Conservation (phyloP, 2,797 vertebrate genomes). For the Podarcis siculus region DNA sequence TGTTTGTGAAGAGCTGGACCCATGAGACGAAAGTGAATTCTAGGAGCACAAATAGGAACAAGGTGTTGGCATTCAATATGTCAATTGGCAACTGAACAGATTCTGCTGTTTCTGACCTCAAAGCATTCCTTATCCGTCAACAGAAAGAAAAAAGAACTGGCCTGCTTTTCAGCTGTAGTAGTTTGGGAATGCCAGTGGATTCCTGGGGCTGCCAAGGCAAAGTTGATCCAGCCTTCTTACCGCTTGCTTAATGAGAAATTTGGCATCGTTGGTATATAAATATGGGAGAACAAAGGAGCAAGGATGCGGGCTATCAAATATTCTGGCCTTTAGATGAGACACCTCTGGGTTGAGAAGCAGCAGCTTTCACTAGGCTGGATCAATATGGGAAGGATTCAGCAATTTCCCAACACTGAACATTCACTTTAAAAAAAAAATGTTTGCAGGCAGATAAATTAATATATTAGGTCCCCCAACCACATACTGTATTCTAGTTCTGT, state of each 20-base stretch:
- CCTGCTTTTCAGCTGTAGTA: conserved; percentile 28
- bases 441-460: background rate
- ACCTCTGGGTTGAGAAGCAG: background rate
- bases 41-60: conserved; percentile 57
- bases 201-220: background rate
- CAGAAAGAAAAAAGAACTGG: conserved; percentile 28
- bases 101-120: conserved; percentile 17
- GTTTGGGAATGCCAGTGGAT: conserved; percentile 38
- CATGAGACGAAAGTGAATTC: conserved; percentile 12
- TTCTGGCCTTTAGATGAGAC: background rate
- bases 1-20: conserved; percentile 28
- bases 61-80: conserved; percentile 27
- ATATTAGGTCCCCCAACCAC: background rate
- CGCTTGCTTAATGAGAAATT: background rate
- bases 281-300: conserved; percentile 29
- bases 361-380: background rate
- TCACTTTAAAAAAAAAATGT: background rate
- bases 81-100: conserved; percentile 2
- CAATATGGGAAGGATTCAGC: background rate
- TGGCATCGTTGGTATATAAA: conserved; percentile 32
- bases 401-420: background rate
- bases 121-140: background rate
- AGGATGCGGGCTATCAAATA: conserved; percentile 47
- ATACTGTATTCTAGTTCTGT: background rate
- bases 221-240: conserved; percentile 37